Base-by-base conservation (phyloP, 2,113 vertebrate genomes). In the Ptyas mucosa region DNA sequence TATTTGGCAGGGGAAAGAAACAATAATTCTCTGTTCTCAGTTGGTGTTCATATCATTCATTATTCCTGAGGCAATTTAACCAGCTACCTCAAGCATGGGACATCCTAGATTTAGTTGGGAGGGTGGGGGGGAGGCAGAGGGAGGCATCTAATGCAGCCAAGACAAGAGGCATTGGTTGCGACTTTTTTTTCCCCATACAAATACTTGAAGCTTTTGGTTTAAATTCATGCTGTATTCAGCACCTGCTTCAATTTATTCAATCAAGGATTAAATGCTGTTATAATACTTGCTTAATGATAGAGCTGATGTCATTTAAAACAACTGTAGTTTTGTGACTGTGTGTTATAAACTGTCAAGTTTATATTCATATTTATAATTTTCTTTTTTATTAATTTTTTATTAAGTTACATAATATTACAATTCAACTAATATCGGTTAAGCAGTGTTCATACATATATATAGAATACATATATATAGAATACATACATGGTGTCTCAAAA, bases 1-100 rank as follows among this genome's bases (percentile, higher is more conserved):
- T 96, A 93, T 94, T 97, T 96, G 96, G 96, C 93, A 93, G 90
- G 96, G 95, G 92, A 94, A 39, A 96, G 95, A 97, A 95, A 93
- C 93, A 96, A 95, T 96, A 96, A 96, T 64, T 94, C 34, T 95
- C 91, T 96, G 90, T 46, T 97, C 95, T 96, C 94, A 90, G 90
- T 96, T 93, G 91, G 89, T 95, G 90, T 96, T 39, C 43, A 55
- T 91, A 89, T 95, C 95, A 93, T 97, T 97, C 96, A 96, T 97
- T 97, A 97, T 96, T 97, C 95, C 95, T 92, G 95, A 96, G 95
- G 96, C 96, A 97, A 92, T 95, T 96, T 96, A 51, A 87, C 51
- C 39, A 92, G 95, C 95, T 98, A 97, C 94, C 94, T 95, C 95
- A 95, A 97, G 96, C 97, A 96, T 89, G 94, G 93, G 91, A 87